Evolutionary conservation across 2,888 invertebrate species (phyloP).

Genomic region (Omphaloscelis lunosa): DNA sequence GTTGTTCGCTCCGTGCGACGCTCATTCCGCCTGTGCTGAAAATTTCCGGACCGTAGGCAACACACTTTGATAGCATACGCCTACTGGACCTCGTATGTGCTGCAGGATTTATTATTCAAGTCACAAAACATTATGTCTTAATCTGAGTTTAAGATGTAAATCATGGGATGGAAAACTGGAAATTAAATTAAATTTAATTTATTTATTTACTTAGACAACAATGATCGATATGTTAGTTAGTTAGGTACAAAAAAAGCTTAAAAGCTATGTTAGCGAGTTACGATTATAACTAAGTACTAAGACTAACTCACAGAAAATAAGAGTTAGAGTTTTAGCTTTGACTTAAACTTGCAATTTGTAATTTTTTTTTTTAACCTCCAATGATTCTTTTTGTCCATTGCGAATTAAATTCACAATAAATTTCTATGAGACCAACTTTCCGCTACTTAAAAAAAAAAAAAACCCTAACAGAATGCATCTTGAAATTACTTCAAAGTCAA

Average conservation of each 20-base stretch:
- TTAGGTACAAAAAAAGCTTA: too few species aligned
- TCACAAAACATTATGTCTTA: too few species aligned
- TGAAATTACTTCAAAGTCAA: conserved; percentile 1
- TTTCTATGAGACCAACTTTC: background rate
- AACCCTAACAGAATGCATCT: background rate
- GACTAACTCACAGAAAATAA: too few species aligned
- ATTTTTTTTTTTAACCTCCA: background rate
- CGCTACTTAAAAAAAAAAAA: background rate
- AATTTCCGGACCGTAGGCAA: conserved; percentile 37
- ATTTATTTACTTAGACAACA: too few species aligned
- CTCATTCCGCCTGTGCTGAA: conserved; percentile 20
- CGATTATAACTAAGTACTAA: too few species aligned
- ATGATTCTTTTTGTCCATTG: background rate
- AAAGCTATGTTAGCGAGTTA: too few species aligned
- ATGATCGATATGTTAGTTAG: too few species aligned
- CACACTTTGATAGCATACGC: conserved; percentile 8
- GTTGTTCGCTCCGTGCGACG: background rate
- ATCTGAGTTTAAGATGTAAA: background rate
- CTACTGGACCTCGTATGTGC: background rate
- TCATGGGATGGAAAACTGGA: background rate
- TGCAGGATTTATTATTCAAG: conserved; percentile 15
- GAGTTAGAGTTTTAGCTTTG: background rate
- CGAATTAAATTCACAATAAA: background rate
- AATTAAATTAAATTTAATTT: too few species aligned
- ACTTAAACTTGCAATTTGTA: background rate